A percentile compares a stretch with the other conserved stretches of the same genome.
Conservation (phyloP, 2,888 invertebrate genomes). For the Dicranocentrus wangi region DNA sequence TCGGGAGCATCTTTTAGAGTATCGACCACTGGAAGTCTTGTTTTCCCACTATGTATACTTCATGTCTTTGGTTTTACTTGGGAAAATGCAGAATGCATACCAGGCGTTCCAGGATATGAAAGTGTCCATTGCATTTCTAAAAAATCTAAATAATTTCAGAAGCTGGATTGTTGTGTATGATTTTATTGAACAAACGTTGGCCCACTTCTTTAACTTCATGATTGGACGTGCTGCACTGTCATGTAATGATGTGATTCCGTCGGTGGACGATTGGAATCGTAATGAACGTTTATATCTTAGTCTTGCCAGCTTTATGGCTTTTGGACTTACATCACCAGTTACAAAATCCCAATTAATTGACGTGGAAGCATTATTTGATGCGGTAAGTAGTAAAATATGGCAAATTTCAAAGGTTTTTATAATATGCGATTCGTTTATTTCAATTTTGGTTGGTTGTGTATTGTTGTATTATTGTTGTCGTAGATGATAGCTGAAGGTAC, state of each 20-base stretch:
- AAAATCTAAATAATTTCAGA: background rate
- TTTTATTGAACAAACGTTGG: background rate
- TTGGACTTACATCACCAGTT: background rate
- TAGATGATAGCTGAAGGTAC: background rate
- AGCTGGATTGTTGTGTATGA: background rate
- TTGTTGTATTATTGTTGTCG: background rate
- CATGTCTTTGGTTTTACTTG: background rate
- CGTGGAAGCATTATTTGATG: background rate
- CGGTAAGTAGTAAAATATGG: slow-evolving; percentile 12
- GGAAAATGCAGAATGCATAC: background rate
- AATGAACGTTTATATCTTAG: background rate
- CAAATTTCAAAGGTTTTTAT: background rate
- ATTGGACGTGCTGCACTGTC: background rate
- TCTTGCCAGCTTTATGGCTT: background rate
- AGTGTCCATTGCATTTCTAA: background rate
- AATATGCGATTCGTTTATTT: background rate
- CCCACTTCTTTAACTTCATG: background rate
- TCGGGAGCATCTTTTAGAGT: background rate
- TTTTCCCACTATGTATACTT: background rate
- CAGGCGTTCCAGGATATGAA: background rate
- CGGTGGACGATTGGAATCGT: background rate
- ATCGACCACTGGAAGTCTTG: slow-evolving; percentile 8
- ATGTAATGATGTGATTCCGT: background rate
- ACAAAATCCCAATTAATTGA: background rate
- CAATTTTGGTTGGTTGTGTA: too few species aligned